Conservation (phyloP, 2,113 vertebrate genomes). For the Chlorodrepanis virens region DNA sequence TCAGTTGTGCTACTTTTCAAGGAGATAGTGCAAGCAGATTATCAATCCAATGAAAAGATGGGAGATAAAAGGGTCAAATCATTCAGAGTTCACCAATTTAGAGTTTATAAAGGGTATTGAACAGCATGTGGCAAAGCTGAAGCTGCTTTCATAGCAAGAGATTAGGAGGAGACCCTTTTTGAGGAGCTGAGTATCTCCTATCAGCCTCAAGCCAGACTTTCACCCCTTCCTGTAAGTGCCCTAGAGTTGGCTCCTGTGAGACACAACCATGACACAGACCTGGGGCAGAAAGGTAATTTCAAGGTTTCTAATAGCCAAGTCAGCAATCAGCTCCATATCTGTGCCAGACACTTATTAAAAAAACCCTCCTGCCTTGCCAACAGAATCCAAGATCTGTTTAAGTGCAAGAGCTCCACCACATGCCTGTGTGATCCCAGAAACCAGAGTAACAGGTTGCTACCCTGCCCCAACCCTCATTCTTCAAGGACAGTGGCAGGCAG, state of each 20-base stretch:
- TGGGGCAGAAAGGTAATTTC: not conserved
- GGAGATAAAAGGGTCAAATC: not conserved
- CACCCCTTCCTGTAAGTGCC: not conserved
- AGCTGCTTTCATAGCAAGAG: not conserved
- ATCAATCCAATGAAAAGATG: not conserved
- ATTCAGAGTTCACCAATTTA: not conserved
- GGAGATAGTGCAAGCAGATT: not conserved
- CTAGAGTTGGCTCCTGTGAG: not conserved
- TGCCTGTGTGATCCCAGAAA: not conserved
- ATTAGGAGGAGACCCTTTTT: not conserved
- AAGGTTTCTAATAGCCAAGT: not conserved
- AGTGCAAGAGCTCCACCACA: not conserved
- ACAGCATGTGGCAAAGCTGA: not conserved
- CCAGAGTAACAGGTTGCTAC: not conserved
- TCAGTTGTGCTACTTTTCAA: not conserved
- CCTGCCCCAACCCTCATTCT: not conserved
- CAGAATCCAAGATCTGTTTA: not conserved
- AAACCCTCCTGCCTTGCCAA: not conserved
- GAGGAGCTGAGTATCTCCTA: not conserved
- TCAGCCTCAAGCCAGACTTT: not conserved
- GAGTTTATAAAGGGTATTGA: not conserved
- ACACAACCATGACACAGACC: not conserved
- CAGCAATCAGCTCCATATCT: not conserved
- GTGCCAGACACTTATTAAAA: not conserved
- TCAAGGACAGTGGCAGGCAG: not conserved